Evolutionary conservation across 2,888 invertebrate species (phyloP), one percentile per base, ranked within the genome.

Genomic region (Busseola fusca): DNA sequence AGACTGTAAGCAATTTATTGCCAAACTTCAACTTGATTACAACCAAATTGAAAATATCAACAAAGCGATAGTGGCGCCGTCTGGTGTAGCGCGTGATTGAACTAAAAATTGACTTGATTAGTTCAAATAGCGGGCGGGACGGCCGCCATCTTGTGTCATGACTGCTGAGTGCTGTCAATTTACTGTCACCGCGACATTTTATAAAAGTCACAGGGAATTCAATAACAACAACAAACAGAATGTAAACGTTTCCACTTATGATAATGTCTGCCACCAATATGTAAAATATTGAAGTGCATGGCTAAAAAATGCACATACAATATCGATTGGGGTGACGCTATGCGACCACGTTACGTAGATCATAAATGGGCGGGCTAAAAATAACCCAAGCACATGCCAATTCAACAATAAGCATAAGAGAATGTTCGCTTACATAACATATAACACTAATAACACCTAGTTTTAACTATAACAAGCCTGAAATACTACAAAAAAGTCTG

Each of bases 141-240:
- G 78, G 72, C 91, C 82, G 93, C 94, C 94, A 94, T 94, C 89
- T 94, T 94, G 92, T 90, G 82, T 84, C 87, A 83, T 90, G 92
- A 91, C 89, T 88, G 88, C 91, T 94, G 94, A 90, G 89, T 88
- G 89, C 92, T 95, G 94, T 94, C 95, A 95, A 90, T 91, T 90
- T 89, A 88, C 91, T 95, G 95, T 95, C 95, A 95, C 87, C 81
- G 86, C 89, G 95, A 95, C 95, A 92, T 93, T 91, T 89, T 91
- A 91, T 84, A 88, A 89, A 91, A 93, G 93, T 93, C 93, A 94
- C 90, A 84, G 76, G 83, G 87, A 91, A 87, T 90, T 85, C 91
- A 92, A 92, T 91, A 92, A 92, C 92, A 93, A 93, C 88, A 93
- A 93, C 92, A 94, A 93, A 93, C 92, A 91, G 87, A 89, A 76